Percentiles rank a stretch among this genome's conserved stretches.
Conservation (phyloP, 2,888 invertebrate genomes). For the Alloplasta piceator region DNA sequence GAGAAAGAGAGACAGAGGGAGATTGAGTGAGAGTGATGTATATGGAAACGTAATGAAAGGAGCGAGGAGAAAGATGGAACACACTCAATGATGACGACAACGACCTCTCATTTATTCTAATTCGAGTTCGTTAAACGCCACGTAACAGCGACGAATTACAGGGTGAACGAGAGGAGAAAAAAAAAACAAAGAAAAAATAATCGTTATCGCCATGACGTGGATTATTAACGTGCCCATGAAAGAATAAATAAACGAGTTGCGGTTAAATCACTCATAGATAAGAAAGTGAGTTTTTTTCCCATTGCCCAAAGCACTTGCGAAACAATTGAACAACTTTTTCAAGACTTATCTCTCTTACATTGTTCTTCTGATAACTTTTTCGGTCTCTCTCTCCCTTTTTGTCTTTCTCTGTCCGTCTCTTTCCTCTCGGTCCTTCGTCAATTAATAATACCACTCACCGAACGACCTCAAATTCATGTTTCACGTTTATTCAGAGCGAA, state of each 20-base stretch:
- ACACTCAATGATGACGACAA: constrained; percentile 63
- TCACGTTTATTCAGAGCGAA: constrained; percentile 4
- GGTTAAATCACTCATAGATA: constrained; percentile 22
- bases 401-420: background rate
- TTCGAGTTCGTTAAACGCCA: constrained; percentile 66
- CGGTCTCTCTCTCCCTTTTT: background rate
- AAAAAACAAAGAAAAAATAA: constrained; percentile 20
- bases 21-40: constrained; percentile 26
- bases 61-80: constrained; percentile 26
- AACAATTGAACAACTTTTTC: constrained; percentile 35
- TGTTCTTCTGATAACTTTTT: constrained; percentile 1
- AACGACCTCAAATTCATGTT: constrained; percentile 25
- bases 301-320: constrained; percentile 10
- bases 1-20: background rate
- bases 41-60: constrained; percentile 26
- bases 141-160: constrained; percentile 60
- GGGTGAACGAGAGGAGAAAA: constrained; percentile 56
- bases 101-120: constrained; percentile 69
- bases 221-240: constrained; percentile 42
- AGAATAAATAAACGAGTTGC: constrained; percentile 37
- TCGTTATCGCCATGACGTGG: constrained; percentile 48
- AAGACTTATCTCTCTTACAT: background rate
- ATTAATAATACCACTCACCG: constrained; percentile 38
- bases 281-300: constrained; percentile 27
- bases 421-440: constrained; percentile 10